These are phyloP conservation scores for Scaptomyza hsui DNA, from an alignment of 1,140 invertebrate genomes.

Conservation along the genomic window DNA sequence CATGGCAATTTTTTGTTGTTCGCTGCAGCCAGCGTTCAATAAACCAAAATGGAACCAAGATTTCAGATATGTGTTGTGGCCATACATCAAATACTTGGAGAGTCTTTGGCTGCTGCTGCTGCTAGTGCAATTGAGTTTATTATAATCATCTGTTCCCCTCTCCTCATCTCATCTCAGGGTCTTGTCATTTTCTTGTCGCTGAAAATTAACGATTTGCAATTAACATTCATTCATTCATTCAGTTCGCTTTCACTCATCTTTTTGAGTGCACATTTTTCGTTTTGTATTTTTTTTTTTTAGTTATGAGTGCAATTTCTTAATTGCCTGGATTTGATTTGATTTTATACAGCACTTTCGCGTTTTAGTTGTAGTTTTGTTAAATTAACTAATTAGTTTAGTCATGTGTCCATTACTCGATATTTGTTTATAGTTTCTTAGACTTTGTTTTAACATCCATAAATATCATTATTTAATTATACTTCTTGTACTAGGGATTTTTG, in stretches of 20 bases:
- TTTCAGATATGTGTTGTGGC: constrained; percentile 38
- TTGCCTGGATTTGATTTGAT: constrained; percentile 45
- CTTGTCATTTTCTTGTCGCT: constrained; percentile 26
- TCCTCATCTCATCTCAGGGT: background rate
- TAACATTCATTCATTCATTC: constrained; percentile 48
- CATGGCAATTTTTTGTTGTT: constrained; percentile 43
- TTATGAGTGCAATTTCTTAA: constrained; percentile 47
- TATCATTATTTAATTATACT: no score
- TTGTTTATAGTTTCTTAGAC: background rate
- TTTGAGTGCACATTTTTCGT: constrained; percentile 17
- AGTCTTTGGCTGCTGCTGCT: background rate
- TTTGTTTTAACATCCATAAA: no score
- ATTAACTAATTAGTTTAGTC: constrained; percentile 6
- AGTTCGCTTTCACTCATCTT: constrained; percentile 41
- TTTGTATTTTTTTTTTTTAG: constrained; percentile 1
- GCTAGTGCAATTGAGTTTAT: background rate
- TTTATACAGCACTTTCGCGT: constrained; percentile 21
- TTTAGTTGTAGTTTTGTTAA: constrained; percentile 37
- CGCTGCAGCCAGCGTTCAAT: constrained; percentile 26
- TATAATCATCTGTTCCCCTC: background rate
- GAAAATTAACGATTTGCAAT: constrained; percentile 53
- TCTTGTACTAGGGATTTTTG: no score
- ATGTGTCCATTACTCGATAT: constrained; percentile 5
- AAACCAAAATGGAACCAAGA: constrained; percentile 52
- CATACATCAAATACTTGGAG: constrained; percentile 3